Evolutionary conservation across 2,113 vertebrate species (phyloP).

Genomic region (Prunella himalayana): DNA sequence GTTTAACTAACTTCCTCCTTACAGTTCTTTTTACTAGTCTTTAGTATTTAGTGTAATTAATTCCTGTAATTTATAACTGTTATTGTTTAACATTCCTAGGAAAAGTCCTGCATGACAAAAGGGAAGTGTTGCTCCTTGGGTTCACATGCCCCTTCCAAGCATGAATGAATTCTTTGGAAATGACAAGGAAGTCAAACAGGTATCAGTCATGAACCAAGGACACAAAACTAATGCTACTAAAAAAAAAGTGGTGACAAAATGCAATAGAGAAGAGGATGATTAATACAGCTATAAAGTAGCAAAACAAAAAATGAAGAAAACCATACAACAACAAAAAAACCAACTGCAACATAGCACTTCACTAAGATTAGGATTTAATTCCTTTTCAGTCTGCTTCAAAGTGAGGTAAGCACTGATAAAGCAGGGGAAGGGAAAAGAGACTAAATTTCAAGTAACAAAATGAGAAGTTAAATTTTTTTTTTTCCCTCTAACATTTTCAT

Average conservation of each 20-base stretch:
- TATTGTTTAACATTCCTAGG: background rate
- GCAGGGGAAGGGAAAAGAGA: background rate
- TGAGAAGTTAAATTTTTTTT: background rate
- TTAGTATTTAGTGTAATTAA: background rate
- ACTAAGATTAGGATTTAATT: conserved; percentile 41
- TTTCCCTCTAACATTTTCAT: background rate
- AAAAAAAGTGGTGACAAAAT: conserved; percentile 28
- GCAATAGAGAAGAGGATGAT: conserved; percentile 46
- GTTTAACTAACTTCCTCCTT: background rate
- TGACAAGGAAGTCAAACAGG: conserved; percentile 7
- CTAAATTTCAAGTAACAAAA: background rate
- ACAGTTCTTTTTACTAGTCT: background rate
- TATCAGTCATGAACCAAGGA: conserved; percentile 43
- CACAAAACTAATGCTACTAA: conserved; percentile 26
- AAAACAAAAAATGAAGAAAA: conserved; percentile 53
- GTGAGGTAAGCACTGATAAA: conserved; percentile 1
- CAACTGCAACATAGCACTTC: conserved; percentile 38
- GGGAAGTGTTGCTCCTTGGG: background rate
- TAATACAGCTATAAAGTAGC: conserved; percentile 36
- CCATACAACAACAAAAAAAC: background rate
- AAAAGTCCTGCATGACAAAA: background rate
- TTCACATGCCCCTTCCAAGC: background rate
- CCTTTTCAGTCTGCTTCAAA: conserved; percentile 79
- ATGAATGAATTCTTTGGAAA: conserved; percentile 10
- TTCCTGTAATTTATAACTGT: background rate